Base-by-base conservation (phyloP, 2,888 invertebrate species). In the Hypomecis punctinalis region DNA sequence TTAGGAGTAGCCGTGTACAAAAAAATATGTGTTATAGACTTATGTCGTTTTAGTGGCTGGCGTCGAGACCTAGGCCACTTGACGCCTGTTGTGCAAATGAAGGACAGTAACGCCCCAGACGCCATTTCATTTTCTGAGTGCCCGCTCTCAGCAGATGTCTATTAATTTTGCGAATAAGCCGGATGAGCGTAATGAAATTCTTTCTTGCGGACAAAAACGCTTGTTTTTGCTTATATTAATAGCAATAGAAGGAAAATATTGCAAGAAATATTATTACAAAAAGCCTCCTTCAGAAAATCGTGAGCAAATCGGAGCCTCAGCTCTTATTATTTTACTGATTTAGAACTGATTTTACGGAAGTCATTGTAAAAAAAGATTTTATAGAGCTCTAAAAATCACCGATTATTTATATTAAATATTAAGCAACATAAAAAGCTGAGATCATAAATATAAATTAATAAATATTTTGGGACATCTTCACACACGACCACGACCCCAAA, bases 81-180 rank as follows among this genome's bases (percentile, higher is more conserved):
- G 75, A 77, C 71, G 78, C 74, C 43, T 52, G 45, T 43, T 61
- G 57, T 73, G 73, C 66, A 75, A 71, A 75, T 63, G 72, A 71
- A 72, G 53, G 48, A 54, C 61, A 66, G 61, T 62, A 58, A 57
- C 54, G 42, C 9, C n/a, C 10, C 33, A 54, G 62, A 45, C 23
- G 58, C 61, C 40, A 43, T 67, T 61, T 56, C 55, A 64, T 64
- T 62, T 54, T 55, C 62, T 60, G 53, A 66, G 61, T 37, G 23
- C 33, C 47, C 35, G 52, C 33, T 8, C 47, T 66, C 59, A 55
- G 43, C 58, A 61, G 58, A 59, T 57, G 51, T 65, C 61, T 68
- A 59, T 65, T 63, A 65, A 69, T 67, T 67, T 68, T 10, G 42
- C 52, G 63, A 66, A 66, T 70, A 66, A 69, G 52, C 54, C 49